These are phyloP conservation scores for Drosophila pruinosa DNA, from an alignment of 1,140 invertebrate species.

Conservation along the genomic window DNA sequence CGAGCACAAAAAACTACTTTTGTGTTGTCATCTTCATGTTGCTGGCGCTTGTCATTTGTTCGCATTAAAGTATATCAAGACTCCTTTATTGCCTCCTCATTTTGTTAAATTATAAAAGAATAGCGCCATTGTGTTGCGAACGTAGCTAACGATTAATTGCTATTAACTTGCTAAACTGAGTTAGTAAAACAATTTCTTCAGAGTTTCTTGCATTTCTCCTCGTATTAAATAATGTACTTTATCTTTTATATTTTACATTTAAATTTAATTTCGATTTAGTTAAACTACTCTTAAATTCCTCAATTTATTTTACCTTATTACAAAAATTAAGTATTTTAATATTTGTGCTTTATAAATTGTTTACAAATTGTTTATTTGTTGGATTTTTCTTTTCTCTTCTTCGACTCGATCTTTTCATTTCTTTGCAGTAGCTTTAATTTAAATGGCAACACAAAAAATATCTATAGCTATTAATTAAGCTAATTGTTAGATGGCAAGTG, in stretches of 20 bases:
- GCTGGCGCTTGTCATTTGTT: conserved; percentile 57
- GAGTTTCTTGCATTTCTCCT: background rate
- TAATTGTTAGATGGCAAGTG: background rate
- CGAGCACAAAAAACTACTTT: conserved; percentile 56
- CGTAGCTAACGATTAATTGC: background rate
- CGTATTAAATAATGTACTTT: no score
- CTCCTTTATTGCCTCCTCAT: conserved; percentile 6
- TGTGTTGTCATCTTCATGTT: conserved; percentile 54
- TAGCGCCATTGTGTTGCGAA: background rate
- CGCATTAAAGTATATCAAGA: conserved; percentile 13
- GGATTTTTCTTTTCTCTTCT: no score
- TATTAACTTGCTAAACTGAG: background rate
- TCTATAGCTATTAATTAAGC: conserved; percentile 6
- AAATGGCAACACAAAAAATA: background rate
- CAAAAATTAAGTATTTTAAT: background rate
- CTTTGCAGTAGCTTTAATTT: background rate
- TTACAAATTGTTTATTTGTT: background rate
- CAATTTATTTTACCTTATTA: background rate
- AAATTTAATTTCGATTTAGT: background rate
- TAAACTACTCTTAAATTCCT: background rate
- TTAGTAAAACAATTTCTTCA: background rate
- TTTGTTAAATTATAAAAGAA: background rate
- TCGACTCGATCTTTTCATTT: no score
- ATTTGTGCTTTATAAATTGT: background rate
- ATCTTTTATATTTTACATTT: background rate